Conservation (phyloP, 2,113 vertebrate genomes). For the Etheostoma spectabile region DNA sequence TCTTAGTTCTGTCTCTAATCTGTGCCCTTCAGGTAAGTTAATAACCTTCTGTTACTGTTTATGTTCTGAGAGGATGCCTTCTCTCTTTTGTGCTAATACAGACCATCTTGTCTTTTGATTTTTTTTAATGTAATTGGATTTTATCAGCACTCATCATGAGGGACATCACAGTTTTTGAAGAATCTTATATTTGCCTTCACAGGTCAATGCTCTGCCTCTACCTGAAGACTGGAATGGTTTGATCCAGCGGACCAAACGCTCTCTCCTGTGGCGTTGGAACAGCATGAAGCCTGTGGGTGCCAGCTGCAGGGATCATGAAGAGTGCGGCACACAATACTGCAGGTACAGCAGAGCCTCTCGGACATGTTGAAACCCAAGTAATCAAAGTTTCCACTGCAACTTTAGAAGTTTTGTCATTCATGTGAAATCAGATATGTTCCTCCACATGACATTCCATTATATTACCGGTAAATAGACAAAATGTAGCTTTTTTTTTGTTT, state of each 20-base stretch:
- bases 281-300: conserved; percentile 83
- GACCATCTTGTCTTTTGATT: neutral
- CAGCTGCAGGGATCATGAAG: conserved; percentile 79
- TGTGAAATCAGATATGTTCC: neutral
- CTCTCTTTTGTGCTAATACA: neutral
- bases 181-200: conserved; percentile 4
- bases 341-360: conserved; percentile 68
- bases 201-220: conserved; percentile 78
- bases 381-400: neutral
- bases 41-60: neutral
- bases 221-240: conserved; percentile 64
- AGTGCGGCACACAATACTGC: conserved; percentile 85
- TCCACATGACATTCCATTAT: neutral
- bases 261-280: conserved; percentile 86
- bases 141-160: neutral
- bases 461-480: neutral
- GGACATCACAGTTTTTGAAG: neutral
- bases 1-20: conserved; percentile 68
- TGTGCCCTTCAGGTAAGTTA: conserved; percentile 72
- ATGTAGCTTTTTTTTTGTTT: neutral
- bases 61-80: neutral
- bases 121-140: neutral
- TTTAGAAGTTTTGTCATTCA: neutral
- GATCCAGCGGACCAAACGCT: conserved; percentile 81
- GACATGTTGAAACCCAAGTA: neutral